Conservation (phyloP, 2,888 invertebrate species). For the Melanargia galathea region DNA sequence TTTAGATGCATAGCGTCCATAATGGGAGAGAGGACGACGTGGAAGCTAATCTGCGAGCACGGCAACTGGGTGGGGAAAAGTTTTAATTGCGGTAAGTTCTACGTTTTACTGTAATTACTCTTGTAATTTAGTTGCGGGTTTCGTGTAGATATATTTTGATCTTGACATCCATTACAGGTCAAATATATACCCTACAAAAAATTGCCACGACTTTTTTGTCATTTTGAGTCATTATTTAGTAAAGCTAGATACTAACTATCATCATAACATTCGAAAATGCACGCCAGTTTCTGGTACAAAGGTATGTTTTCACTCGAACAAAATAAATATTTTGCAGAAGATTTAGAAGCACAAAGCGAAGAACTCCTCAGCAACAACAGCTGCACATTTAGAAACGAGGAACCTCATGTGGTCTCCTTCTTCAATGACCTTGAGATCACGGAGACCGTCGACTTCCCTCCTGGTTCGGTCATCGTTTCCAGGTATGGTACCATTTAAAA, state of each 20-base stretch:
- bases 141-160: background rate
- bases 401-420: slow-evolving; percentile 90
- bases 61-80: slow-evolving; percentile 93
- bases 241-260: background rate
- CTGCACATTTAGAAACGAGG: slow-evolving; percentile 89
- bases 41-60: slow-evolving; percentile 93
- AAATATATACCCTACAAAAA: too few relatives aligned
- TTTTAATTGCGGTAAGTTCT: slow-evolving; percentile 87
- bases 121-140: too few relatives aligned
- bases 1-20: slow-evolving; percentile 92
- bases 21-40: slow-evolving; percentile 91
- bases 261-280: background rate
- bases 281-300: too few relatives aligned
- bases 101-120: too few relatives aligned
- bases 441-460: slow-evolving; percentile 89
- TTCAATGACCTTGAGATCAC: slow-evolving; percentile 90
- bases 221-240: background rate
- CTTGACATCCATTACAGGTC: background rate
- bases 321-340: slow-evolving; percentile 61
- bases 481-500: slow-evolving; percentile 63
- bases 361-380: slow-evolving; percentile 85
- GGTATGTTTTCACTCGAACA: background rate
- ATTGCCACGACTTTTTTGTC: background rate
- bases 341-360: slow-evolving; percentile 72
- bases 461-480: slow-evolving; percentile 86